Evolutionary conservation across 2,797 vertebrate species (phyloP), one percentile per base, ranked within the genome.

Genomic region (Hippocampus kuda): DNA sequence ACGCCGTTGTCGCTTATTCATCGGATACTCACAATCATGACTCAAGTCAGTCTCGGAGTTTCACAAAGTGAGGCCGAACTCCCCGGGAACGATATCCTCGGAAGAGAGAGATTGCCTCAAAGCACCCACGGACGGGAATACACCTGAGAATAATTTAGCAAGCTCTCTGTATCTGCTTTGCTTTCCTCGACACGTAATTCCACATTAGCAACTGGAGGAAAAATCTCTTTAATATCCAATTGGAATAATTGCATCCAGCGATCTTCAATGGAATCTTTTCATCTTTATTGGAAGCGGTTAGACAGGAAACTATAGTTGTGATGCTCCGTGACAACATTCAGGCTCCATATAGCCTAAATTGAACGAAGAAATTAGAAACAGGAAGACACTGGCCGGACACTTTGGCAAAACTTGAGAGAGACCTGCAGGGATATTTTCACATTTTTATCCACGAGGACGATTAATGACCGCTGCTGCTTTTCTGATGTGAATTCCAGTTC

Each of bases 401-500:
- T 66, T 72, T 85, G 84, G 77, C 80, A 75, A 68, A 70, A 74
- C 70, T 77, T 77, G 42, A 85, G 61, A 83, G 70, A 83, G 70
- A 80, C 70, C 75, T 69, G 72, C 74, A 46, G 67, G 72, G 77
- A 81, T 68, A 67, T 77, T 83, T 76, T 38, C 74, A 75, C 20
- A 75, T 78, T 67, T 60, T 67, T 60, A 75, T 81, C 60, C 70
- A 68, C 66, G 68, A 24, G 66, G 54, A 77, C 68, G 72, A 85
- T 85, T 82, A 82, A 88, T 85, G 81, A 70, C 72, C 77, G 65
- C 53, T 67, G 70, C 72, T 79, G 65, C 59, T 68, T 79, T 68
- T 69, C 69, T 71, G 66, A 78, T 77, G 77, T 60, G 74, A 69
- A 67, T 76, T 80, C 80, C 72, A 76, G 73, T 53, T 77, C 65